Base-by-base conservation (phyloP, 2,113 vertebrate genomes). In the Lycaon pictus region DNA sequence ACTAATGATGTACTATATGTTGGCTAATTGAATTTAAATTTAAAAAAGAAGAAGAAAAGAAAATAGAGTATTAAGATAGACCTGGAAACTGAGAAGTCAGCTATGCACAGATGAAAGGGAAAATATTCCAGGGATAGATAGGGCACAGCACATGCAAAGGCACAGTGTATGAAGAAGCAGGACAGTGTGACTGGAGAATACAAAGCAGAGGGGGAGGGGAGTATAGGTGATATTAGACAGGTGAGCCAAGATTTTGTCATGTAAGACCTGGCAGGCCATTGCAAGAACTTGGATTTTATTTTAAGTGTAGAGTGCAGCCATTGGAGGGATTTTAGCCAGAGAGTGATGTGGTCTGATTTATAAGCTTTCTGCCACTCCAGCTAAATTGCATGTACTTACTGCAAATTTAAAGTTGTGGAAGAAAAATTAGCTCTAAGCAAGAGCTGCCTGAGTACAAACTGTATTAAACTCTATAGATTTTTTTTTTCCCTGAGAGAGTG, bases 361-460 rank as follows among this genome's bases (percentile, higher is more conserved):
- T 79, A 87, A 92, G 87, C 48, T 90, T 97, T 91, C 87, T 96
- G 86, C 56, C 92, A 96, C 51, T 93, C 58, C 10, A 72, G 79
- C 81, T 55, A 81, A 93, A 91, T 69, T 87, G 79, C 83, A 90
- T 35, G 86, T 77, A 37, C 91, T 95, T 96, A 93, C 4, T 89
- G 69, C 43, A 93, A 93, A 90, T 90, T 80, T 92, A 85, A 97
- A 89, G 67, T 83, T 96, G 85, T 79, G 12, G 22, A 62, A 76
- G 84, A 87, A 98, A 96, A 97, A 88, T 95, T 91, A 97, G 53
- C 86, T 95, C 67, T 17, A n/a, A 93, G 83, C 9, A 19, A 96
- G 43, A 93, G 43, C 74, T 82, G 23, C 55, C 60, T 84, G 35
- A 35, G 19, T 81, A 63, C 69, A 97, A 89, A 89, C 32, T 90